Evolutionary conservation across 2,797 vertebrate species (phyloP).

Genomic region (Gila robusta): DNA sequence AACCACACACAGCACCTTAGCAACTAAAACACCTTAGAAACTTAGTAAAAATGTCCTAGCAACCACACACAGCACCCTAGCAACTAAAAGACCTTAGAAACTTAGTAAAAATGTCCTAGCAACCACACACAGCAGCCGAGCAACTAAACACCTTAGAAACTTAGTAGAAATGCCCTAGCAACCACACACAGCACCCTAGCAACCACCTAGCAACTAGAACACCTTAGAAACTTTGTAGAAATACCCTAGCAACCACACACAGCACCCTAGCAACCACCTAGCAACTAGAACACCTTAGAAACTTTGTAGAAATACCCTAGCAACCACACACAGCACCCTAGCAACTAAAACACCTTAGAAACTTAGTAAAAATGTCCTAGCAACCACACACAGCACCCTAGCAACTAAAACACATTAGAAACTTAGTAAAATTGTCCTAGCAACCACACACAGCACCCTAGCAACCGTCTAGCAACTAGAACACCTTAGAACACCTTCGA

Average conservation of each 20-base stretch:
- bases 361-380: too few relatives aligned
- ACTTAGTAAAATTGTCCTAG: not conserved
- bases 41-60: not conserved
- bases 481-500: not conserved
- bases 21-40: not conserved
- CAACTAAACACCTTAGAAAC: not conserved
- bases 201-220: too few relatives aligned
- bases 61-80: not conserved
- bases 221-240: fast-evolving
- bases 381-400: not conserved
- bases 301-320: not conserved
- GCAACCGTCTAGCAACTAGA: not conserved
- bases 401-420: fast-evolving
- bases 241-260: not conserved
- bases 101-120: not conserved
- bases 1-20: not conserved
- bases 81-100: not conserved
- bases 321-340: not conserved
- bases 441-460: too few relatives aligned
- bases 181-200: too few relatives aligned
- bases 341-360: not conserved
- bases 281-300: not conserved
- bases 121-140: not conserved
- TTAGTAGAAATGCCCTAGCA: not conserved
- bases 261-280: not conserved